Conservation (phyloP, 2,797 vertebrate species). For the Sebastes miniatus region DNA sequence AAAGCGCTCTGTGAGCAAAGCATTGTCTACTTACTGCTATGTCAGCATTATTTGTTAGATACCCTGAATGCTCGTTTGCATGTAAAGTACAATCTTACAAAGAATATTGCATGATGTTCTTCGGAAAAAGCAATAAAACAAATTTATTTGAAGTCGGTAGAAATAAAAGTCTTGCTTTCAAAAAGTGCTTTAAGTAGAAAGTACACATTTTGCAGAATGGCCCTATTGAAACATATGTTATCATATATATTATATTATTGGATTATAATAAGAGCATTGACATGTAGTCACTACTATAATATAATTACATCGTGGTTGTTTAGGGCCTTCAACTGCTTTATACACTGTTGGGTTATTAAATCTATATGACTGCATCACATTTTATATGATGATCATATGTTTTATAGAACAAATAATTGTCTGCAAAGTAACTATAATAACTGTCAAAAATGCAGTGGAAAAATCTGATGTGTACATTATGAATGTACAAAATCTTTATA, state of each 20-base stretch:
- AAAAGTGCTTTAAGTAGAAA: neutral
- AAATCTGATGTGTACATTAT: too few species aligned
- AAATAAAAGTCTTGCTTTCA: neutral
- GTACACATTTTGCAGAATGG: neutral
- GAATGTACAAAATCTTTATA: too few species aligned
- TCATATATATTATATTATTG: neutral
- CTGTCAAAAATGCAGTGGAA: too few species aligned
- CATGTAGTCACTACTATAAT: neutral
- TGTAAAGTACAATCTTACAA: constrained; percentile 1
- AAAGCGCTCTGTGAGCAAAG: neutral
- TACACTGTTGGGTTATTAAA: neutral
- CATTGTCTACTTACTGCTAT: neutral
- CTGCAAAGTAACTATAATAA: too few species aligned
- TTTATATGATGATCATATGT: too few species aligned
- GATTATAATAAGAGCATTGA: neutral
- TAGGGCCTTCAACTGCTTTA: neutral
- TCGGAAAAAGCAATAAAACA: constrained; percentile 41
- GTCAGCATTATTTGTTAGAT: constrained; percentile 3
- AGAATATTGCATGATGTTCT: constrained; percentile 28
- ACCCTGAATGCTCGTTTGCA: neutral
- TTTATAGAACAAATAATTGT: too few species aligned
- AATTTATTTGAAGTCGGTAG: neutral
- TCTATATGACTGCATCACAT: neutral
- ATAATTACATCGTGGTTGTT: neutral
- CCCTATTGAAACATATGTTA: neutral